Base-by-base conservation (phyloP, 2,113 vertebrate genomes). In the Corydoras maculifer region DNA sequence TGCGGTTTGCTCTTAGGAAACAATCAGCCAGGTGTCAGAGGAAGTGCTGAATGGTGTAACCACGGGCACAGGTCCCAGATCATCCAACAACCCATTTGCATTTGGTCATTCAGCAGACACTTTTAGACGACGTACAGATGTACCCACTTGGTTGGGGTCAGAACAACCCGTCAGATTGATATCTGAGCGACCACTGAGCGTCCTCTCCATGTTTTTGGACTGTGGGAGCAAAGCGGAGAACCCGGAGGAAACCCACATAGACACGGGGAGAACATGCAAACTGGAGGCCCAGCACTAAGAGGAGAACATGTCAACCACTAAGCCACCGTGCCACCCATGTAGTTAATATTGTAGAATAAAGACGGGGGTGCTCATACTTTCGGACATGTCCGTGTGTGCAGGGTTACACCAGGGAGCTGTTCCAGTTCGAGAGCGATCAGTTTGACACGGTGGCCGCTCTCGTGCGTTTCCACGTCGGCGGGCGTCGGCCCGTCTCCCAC, bases 381-480 rank as follows among this genome's bases (percentile, higher is more conserved):
- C 0, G 35, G 35, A 43, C 35, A 43, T 67, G 14, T 68, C 13
- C 53, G 8, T 71, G 59, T 70, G 55, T 72, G 62, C 88, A 91
- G 80, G 92, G 93, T 49, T 85, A 90, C 78, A 83, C 91, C 1
- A 71, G 86, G 30, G 88, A 88, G 73, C 87, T 94, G 73, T 95
- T 91, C 85, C 93, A 94, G 84, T 90, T 96, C 13, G 92, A 95
- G 80, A 89, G 92, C 51, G 93, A 96, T 58, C 90, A 86, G 72
- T 95, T 94, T 31, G 86, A 91, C 80, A 95, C 87, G 14, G 79
- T 94, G 43, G 88, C 92, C 0, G 90, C 91, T 31, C 87, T 96
- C 65, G 85, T 96, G 32, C 88, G 64, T 1, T 94, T 90, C 80
- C 90, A 94, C 0, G 82, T 94, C 71, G 88, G 88, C 0, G 83